Conservation (phyloP, 2,113 vertebrate genomes). For the Taurulus bubalis region DNA sequence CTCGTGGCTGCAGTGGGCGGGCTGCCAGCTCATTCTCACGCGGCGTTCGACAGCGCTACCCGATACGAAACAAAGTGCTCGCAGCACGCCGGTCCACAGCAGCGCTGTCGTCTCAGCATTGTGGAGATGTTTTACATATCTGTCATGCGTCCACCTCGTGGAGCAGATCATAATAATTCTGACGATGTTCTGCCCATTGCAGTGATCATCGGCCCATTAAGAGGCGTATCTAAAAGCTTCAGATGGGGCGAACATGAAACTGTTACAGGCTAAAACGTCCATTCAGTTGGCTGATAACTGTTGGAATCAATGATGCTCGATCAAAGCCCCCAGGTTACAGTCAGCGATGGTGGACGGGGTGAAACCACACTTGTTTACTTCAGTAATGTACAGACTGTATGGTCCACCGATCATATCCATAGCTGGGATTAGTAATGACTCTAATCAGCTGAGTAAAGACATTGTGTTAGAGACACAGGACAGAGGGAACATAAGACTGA, state of each 20-base stretch:
- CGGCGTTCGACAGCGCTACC: neutral
- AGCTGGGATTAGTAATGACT: neutral
- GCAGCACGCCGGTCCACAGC: neutral
- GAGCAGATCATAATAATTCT: neutral
- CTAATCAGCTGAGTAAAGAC: neutral
- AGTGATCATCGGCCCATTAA: too few relatives aligned
- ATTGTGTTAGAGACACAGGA: too few relatives aligned
- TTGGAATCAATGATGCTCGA: too few relatives aligned
- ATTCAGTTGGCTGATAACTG: neutral
- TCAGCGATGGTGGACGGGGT: neutral
- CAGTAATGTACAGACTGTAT: neutral
- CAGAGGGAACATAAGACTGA: too few relatives aligned
- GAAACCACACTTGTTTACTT: neutral
- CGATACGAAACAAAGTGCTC: neutral
- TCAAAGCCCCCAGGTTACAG: neutral
- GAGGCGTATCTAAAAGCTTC: neutral
- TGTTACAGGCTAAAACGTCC: neutral
- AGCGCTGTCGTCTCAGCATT: neutral
- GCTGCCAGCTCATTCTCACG: conserved; percentile 10
- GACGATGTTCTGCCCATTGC: neutral
- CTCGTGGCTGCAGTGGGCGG: neutral
- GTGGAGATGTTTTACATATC: neutral
- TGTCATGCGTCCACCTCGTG: neutral
- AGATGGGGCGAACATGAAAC: neutral
- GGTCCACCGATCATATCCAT: neutral